Percentiles rank a stretch among this genome's conserved stretches.
phyloP scores from a whole-genome alignment of 2,113 vertebrate species.

The Megaceryle torquata region DNA sequence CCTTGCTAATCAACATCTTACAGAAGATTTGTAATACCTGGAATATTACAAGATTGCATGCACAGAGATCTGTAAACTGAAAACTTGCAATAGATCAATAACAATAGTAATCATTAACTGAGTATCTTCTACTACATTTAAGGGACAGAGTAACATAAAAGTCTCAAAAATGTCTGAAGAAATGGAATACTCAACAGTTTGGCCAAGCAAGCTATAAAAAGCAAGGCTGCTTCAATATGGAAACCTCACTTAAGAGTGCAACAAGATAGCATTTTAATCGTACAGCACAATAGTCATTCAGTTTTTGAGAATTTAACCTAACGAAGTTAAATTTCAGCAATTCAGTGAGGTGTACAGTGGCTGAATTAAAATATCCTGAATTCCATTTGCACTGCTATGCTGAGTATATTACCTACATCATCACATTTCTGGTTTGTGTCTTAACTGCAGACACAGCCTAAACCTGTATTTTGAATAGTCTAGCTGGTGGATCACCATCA shows the following conservation, averaged over 20 bases:
- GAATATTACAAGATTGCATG: neutral
- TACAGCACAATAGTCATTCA: neutral
- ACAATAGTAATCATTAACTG: neutral
- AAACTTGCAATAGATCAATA: neutral
- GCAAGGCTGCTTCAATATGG: neutral
- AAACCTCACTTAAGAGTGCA: neutral
- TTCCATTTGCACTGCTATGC: neutral
- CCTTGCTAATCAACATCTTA: neutral
- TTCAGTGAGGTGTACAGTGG: neutral
- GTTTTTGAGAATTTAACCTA: neutral
- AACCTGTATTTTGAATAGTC: neutral
- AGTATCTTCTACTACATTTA: neutral
- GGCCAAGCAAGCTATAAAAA: neutral
- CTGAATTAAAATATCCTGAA: neutral
- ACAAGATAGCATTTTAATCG: neutral
- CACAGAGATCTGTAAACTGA: neutral
- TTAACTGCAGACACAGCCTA: neutral
- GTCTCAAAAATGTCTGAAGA: neutral
- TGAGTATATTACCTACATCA: neutral
- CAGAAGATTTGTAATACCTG: neutral
- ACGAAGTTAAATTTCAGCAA: neutral
- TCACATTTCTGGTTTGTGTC: neutral
- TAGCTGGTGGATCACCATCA: neutral
- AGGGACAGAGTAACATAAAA: neutral
- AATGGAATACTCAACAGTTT: neutral